Evolutionary conservation across 2,888 invertebrate species (phyloP).

Genomic region (Rhorus exstirpatorius): DNA sequence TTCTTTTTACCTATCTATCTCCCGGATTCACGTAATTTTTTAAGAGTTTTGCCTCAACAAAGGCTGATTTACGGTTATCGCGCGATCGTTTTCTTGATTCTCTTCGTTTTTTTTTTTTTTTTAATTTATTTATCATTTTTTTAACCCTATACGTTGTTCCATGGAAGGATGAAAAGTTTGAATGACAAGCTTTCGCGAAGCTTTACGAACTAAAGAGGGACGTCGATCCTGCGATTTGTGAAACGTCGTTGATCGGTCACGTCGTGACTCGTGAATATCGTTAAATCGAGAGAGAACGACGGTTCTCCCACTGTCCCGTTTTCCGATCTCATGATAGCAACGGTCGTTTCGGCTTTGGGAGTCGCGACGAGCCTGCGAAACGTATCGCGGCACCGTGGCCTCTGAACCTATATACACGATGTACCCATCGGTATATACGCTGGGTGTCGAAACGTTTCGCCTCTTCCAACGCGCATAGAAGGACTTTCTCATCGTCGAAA

Average conservation of each 20-base stretch:
- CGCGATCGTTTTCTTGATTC: no score
- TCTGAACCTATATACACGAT: conserved; percentile 52
- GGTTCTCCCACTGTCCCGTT: conserved; percentile 20
- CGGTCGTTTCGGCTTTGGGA: conserved; percentile 73
- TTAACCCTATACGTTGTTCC: no score
- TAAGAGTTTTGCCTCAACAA: no score
- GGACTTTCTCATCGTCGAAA: no score
- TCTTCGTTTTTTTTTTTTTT: no score
- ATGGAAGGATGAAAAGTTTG: background rate
- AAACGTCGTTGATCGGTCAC: conserved; percentile 24
- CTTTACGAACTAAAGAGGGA: background rate
- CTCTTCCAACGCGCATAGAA: no score
- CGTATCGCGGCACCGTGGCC: conserved; percentile 68
- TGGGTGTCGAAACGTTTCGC: conserved; percentile 28
- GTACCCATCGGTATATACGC: conserved; percentile 18
- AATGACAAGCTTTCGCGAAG: no score
- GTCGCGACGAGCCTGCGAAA: conserved; percentile 78
- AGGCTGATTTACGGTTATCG: no score
- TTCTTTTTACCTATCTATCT: no score
- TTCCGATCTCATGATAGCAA: conserved; percentile 52
- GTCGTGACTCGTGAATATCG: background rate
- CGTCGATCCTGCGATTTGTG: conserved; percentile 9
- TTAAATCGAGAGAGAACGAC: conserved; percentile 3
- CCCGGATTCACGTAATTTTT: no score
- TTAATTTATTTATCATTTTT: no score